Evolutionary conservation across 2,797 vertebrate species (phyloP), one percentile per base, ranked within the genome.

Genomic region (Antennarius maculatus): DNA sequence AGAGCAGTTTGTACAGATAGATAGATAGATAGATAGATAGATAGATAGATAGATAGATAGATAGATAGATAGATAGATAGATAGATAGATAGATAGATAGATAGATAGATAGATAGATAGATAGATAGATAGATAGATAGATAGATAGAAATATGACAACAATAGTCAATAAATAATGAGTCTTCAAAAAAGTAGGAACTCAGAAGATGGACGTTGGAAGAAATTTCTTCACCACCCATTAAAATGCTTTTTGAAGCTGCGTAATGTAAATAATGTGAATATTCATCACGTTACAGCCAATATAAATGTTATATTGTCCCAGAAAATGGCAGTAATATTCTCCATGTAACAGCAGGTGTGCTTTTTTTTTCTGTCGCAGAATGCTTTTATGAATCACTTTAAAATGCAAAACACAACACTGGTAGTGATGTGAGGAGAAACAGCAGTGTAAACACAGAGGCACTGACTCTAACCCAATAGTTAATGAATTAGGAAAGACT

Each of bases 401-500:
- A 58, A 71, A 60, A 49, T 49, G 57, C 48, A 49, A 66, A 77
- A 64, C 55, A 14, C 34, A 43, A 58, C 52, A 47, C 13, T 23
- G 65, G 37, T 39, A 23, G 8, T 18, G 39, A 66, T 63, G 48
- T 69, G 27, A 62, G 69, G 60, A 63, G 45, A 49, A 62, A 29
- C 9, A 23, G 67, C 41, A 8, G 54, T n/a, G 54, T 64, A 71
- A 73, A 83, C 71, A 70, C 47, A 46, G 54, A 69, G 39, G 63
- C 76, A 23, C 52, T 78, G 49, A 77, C 69, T 78, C 68, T 74
- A 56, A 67, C 68, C 67, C n/a, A 34, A 66, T 37, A 62, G 34
- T 59, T 82, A 68, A 69, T 81, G 80, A 76, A 84, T 77, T 55
- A 69, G 75, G 31, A 41, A 56, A 53, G 18, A 64, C 41, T 23